A percentile compares a stretch with the other conserved stretches of the same genome.
Conservation (phyloP, 2,888 invertebrate species). For the Hetaerina titia region DNA sequence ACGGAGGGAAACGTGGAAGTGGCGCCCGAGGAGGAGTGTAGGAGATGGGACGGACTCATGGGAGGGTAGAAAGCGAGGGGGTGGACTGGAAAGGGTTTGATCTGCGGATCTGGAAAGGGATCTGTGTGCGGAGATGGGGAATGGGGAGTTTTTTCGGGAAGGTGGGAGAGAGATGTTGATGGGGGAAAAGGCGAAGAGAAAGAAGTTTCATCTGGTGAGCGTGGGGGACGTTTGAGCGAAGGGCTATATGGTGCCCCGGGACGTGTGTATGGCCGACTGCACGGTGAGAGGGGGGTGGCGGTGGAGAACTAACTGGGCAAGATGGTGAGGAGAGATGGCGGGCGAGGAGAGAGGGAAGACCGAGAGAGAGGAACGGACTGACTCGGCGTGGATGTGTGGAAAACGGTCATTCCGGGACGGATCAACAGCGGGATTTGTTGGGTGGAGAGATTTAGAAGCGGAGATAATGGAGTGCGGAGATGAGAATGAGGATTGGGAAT, state of each 20-base stretch:
- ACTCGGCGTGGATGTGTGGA: background rate
- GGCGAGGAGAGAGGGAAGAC: too few species aligned
- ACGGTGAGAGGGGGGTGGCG: background rate
- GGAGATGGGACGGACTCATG: too few species aligned
- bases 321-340: too few species aligned
- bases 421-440: background rate
- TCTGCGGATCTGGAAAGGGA: too few species aligned
- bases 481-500: background rate
- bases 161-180: background rate
- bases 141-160: background rate
- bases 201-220: background rate
- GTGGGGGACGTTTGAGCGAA: background rate
- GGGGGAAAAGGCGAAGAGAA: background rate
- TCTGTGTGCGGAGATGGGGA: background rate
- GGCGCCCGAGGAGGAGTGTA: background rate
- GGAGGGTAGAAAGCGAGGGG: background rate
- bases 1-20: background rate
- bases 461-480: background rate
- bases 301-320: background rate
- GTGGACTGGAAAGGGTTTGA: background rate
- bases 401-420: background rate
- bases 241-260: background rate
- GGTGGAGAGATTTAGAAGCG: constrained; percentile 15
- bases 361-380: background rate
- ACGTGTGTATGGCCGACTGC: background rate